Evolutionary conservation across 2,797 vertebrate species (phyloP).

Genomic region (Bradypodion ventrale): DNA sequence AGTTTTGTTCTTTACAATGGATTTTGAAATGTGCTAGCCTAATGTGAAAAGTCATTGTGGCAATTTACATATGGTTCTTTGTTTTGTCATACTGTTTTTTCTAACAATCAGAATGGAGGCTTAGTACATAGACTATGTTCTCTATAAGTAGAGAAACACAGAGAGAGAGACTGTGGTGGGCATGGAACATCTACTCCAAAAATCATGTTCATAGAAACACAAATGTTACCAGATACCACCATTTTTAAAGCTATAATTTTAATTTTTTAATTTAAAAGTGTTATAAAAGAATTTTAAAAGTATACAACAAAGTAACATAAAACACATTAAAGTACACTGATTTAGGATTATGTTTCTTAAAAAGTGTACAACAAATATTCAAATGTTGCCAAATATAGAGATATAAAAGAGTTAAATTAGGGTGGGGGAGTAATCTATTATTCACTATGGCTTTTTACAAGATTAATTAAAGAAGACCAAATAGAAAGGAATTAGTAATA

Average conservation of each 20-base stretch:
- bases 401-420: too few relatives aligned
- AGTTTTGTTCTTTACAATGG: constrained; percentile 37
- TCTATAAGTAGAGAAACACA: neutral
- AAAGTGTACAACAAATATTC: too few relatives aligned
- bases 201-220: neutral
- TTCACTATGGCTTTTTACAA: too few relatives aligned
- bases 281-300: too few relatives aligned
- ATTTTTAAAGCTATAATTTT: neutral
- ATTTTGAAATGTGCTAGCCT: neutral
- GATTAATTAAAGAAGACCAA: too few relatives aligned
- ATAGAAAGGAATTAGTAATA: too few relatives aligned
- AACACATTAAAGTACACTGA: too few relatives aligned
- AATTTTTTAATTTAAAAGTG: too few relatives aligned
- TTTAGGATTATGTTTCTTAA: too few relatives aligned
- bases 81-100: neutral
- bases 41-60: neutral
- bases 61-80: constrained; percentile 6
- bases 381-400: too few relatives aligned
- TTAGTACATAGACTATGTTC: neutral
- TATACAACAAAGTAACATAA: too few relatives aligned
- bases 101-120: constrained; percentile 31
- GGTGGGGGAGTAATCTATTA: too few relatives aligned
- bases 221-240: neutral
- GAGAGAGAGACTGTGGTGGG: neutral
- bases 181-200: neutral